These are phyloP conservation scores for Oophaga pumilio DNA, from an alignment of 2,113 vertebrate species.

Conservation along the genomic window DNA sequence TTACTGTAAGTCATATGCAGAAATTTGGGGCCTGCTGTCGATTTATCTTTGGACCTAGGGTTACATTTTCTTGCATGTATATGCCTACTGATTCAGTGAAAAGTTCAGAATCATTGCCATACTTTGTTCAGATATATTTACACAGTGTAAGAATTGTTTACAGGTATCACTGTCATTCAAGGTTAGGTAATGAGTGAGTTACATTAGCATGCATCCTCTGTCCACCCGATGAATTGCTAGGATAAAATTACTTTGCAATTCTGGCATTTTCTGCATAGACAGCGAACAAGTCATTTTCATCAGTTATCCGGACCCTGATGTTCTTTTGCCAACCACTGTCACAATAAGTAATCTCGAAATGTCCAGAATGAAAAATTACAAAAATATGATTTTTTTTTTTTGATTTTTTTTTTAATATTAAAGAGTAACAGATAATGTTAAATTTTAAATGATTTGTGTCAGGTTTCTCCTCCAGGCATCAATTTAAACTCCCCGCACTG, in stretches of 20 bases:
- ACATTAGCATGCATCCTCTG: constrained; percentile 22
- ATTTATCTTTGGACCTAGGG: background rate
- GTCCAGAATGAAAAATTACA: constrained; percentile 37
- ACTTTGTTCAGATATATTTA: background rate
- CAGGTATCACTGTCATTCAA: constrained; percentile 16
- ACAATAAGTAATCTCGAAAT: constrained; percentile 16
- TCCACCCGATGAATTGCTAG: background rate
- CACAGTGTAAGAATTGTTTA: background rate
- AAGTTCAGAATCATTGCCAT: background rate
- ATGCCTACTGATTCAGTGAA: background rate
- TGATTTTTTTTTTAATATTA: background rate
- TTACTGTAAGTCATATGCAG: too few relatives aligned
- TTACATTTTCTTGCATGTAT: background rate
- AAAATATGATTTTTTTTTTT: constrained; percentile 31
- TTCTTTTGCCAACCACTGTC: constrained; percentile 30
- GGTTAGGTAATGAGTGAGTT: constrained; percentile 7
- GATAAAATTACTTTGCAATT: constrained; percentile 10
- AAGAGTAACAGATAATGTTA: background rate
- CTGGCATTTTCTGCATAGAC: constrained; percentile 20
- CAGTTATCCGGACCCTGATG: constrained; percentile 28
- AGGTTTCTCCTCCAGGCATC: background rate
- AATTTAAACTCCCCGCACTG: background rate
- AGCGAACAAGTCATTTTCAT: constrained; percentile 29
- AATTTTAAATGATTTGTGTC: constrained; percentile 18
- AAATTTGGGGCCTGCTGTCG: too few relatives aligned